These are phyloP conservation scores for Sylvia borin DNA, from an alignment of 2,797 vertebrate genomes.

Conservation along the genomic window DNA sequence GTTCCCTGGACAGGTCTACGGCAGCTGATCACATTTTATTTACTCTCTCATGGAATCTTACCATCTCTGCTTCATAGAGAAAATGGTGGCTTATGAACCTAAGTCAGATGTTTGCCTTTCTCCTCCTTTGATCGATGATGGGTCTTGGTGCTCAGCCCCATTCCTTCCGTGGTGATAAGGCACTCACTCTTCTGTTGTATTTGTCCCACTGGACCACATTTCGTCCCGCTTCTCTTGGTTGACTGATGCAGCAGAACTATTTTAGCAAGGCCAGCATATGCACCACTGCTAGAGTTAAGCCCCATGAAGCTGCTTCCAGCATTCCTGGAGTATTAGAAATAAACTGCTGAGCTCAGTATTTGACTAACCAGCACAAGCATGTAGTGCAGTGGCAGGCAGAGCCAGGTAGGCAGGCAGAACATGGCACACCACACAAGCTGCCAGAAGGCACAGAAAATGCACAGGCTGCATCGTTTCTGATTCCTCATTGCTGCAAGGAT, in stretches of 20 bases:
- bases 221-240: neutral
- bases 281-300: neutral
- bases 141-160: neutral
- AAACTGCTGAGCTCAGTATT: slow-evolving; percentile 6
- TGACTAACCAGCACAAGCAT: neutral
- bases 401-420: neutral
- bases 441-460: neutral
- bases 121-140: neutral
- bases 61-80: neutral
- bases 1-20: neutral
- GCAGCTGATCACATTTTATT: neutral
- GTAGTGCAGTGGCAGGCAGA: neutral
- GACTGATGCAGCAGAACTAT: neutral
- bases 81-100: neutral
- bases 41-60: neutral
- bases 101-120: neutral
- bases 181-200: neutral
- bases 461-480: rapidly evolving
- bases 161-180: neutral
- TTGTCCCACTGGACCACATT: neutral
- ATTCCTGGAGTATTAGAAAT: neutral
- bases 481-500: neutral
- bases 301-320: neutral
- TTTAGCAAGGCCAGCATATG: neutral
- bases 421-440: neutral